A percentile compares a stretch with the other conserved stretches of the same genome.
Evolutionary conservation across 1,140 invertebrate species (phyloP).

Genomic region (Steinernema khuongi): DNA sequence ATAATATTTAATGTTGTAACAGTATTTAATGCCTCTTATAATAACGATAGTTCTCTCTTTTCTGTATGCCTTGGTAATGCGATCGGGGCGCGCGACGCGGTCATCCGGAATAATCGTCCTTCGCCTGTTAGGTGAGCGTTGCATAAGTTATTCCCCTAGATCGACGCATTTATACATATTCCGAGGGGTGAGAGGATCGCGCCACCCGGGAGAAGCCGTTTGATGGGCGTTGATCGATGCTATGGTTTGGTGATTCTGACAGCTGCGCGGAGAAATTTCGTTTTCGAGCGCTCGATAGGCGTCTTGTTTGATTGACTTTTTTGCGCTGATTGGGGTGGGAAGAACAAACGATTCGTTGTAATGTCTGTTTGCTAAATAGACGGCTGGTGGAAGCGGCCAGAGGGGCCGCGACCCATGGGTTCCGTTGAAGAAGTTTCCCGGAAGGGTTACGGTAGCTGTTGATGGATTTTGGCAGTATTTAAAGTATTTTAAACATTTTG

Average conservation of each 20-base stretch:
- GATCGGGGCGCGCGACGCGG: neutral
- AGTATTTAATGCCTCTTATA: neutral
- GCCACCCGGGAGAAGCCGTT: no score
- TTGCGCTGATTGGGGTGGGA: neutral
- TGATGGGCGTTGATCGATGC: neutral
- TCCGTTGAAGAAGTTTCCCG: no score
- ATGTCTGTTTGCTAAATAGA: neutral
- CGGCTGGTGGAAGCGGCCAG: no score
- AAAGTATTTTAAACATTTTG: no score
- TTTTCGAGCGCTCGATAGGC: neutral
- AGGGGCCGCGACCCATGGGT: no score
- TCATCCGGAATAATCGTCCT: conserved; percentile 13
- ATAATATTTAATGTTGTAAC: no score
- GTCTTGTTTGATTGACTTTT: neutral
- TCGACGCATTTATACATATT: neutral
- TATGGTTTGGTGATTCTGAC: neutral
- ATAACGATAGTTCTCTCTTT: neutral
- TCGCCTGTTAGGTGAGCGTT: neutral
- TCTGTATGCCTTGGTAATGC: conserved; percentile 10
- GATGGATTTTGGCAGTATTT: no score
- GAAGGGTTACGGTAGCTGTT: no score
- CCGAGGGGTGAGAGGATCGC: no score
- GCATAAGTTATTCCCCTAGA: neutral
- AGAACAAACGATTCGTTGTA: neutral
- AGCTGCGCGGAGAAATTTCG: neutral